A percentile compares a stretch with the other conserved stretches of the same genome.
Evolutionary conservation across 1,140 invertebrate species (phyloP).

Genomic region (Rhyzopertha dominica): DNA sequence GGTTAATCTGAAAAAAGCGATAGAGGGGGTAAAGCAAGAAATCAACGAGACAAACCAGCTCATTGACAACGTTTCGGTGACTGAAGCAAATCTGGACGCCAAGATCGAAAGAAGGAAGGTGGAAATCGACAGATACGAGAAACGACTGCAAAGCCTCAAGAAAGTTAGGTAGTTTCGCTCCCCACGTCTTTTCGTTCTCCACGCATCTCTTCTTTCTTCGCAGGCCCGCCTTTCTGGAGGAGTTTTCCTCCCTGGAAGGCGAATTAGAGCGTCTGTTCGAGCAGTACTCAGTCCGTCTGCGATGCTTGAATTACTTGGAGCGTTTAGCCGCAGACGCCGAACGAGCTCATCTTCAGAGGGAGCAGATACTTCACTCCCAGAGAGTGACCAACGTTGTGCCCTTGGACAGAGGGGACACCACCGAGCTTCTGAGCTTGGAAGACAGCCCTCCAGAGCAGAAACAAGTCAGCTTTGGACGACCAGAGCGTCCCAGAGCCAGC

Average conservation of each 20-base stretch:
- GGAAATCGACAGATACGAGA: conserved; percentile 90
- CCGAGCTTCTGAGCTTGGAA: conserved; percentile 22
- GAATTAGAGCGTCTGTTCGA: conserved; percentile 83
- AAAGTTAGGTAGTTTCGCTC: conserved; percentile 71
- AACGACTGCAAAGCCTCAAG: conserved; percentile 85
- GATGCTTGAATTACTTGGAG: conserved; percentile 81
- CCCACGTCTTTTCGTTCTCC: background rate
- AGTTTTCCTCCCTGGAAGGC: conserved; percentile 86
- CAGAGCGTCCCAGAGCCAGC: conserved; percentile 35
- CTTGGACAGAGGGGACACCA: conserved; percentile 25
- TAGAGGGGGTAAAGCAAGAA: conserved; percentile 62
- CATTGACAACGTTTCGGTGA: conserved; percentile 79
- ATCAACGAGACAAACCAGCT: conserved; percentile 67
- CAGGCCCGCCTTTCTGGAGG: conserved; percentile 96
- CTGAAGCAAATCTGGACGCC: conserved; percentile 78
- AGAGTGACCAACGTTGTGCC: conserved; percentile 32
- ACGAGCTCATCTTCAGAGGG: conserved; percentile 46
- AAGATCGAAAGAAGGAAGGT: conserved; percentile 88
- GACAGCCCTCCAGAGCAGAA: conserved; percentile 17
- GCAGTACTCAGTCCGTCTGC: conserved; percentile 80
- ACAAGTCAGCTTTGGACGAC: conserved; percentile 24
- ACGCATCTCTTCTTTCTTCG: conserved; percentile 15
- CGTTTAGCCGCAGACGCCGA: conserved; percentile 67
- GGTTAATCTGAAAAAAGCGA: conserved; percentile 61
- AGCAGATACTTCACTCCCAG: conserved; percentile 30